phyloP scores from a whole-genome alignment of 2,113 vertebrate species.

The Passer montanus region DNA sequence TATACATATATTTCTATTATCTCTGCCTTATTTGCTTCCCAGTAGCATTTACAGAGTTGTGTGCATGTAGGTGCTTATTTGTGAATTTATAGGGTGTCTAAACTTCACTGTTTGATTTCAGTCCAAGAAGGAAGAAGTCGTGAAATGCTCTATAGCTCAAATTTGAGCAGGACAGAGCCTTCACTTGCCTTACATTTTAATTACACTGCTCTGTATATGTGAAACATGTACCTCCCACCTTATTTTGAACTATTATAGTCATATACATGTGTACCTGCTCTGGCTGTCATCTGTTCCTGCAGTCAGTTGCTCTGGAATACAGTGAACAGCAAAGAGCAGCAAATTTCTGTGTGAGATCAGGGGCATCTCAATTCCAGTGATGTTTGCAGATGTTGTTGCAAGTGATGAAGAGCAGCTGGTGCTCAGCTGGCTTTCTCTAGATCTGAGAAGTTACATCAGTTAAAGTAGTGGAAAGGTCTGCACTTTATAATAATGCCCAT shows the following conservation, averaged over 20 bases:
- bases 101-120: not conserved
- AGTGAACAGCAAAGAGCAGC: not conserved
- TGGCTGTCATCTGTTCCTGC: not conserved
- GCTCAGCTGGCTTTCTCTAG: not conserved
- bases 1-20: not conserved
- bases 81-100: not conserved
- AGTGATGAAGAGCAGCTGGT: not conserved
- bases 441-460: not conserved
- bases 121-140: not conserved
- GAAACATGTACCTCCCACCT: not conserved
- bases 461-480: not conserved
- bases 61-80: not conserved
- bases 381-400: not conserved
- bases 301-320: not conserved
- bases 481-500: not conserved
- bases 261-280: not conserved
- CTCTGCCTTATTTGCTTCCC: not conserved
- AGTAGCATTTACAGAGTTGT: not conserved
- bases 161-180: not conserved
- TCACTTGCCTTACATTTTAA: not conserved
- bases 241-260: not conserved
- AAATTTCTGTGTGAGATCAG: not conserved
- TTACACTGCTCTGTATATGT: not conserved
- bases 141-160: not conserved
- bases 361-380: not conserved